These are phyloP conservation scores for Aphelenchoides besseyi DNA, from an alignment of 1,140 invertebrate genomes.

Conservation along the genomic window DNA sequence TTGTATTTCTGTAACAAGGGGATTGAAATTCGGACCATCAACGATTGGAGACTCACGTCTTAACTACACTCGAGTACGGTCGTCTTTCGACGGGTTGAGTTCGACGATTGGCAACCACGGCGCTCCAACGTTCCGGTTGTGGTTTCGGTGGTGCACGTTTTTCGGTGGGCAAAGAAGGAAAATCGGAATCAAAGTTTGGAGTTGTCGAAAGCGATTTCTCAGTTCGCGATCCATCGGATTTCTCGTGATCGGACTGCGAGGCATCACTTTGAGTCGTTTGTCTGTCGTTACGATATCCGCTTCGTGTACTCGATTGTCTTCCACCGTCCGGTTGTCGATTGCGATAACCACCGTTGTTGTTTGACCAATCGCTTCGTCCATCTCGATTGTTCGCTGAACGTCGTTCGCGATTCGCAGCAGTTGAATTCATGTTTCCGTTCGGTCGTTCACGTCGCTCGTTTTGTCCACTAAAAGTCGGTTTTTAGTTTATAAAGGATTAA, in stretches of 20 bases:
- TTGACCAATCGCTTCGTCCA: neutral
- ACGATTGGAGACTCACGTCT: neutral
- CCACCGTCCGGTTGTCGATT: conserved; percentile 13
- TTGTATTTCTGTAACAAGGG: neutral
- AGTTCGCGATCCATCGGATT: conserved; percentile 8
- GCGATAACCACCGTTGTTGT: conserved; percentile 4
- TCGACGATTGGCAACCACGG: neutral
- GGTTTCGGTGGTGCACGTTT: neutral
- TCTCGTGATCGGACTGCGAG: neutral
- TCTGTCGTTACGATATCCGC: neutral
- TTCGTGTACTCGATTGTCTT: neutral
- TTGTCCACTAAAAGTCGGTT: neutral
- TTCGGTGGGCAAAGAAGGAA: neutral
- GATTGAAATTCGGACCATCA: neutral
- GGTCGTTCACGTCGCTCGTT: neutral
- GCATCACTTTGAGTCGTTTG: neutral
- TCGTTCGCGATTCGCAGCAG: neutral
- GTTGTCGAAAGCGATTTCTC: neutral
- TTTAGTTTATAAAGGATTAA: neutral
- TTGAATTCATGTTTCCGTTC: neutral
- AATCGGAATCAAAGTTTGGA: neutral
- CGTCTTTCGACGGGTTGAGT: neutral
- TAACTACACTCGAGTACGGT: neutral
- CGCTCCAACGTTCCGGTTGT: neutral
- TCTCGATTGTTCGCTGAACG: neutral